A percentile compares a stretch with the other conserved stretches of the same genome.
phyloP scores from a whole-genome alignment of 1,140 invertebrate species.

The Sarcophaga bullata region DNA sequence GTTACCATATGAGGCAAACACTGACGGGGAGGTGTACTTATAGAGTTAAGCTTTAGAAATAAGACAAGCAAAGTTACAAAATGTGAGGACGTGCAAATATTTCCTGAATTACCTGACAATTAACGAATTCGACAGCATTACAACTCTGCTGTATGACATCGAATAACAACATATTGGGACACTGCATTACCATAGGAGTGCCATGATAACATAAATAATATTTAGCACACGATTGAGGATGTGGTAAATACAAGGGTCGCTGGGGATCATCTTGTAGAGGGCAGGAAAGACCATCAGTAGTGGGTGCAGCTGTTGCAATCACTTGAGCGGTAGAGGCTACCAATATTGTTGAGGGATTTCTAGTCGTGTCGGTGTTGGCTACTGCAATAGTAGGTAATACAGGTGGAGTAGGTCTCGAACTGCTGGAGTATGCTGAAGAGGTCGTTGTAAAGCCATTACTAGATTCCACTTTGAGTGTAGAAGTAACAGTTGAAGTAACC shows the following conservation, averaged over 20 bases:
- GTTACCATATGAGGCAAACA: conserved; percentile 54
- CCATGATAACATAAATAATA: conserved; percentile 61
- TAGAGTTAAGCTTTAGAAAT: neutral
- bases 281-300: conserved; percentile 41
- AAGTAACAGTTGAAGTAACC: neutral
- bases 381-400: no score
- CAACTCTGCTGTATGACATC: conserved; percentile 55
- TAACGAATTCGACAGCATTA: conserved; percentile 56
- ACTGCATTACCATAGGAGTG: conserved; percentile 51
- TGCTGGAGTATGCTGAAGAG: no score
- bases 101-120: conserved; percentile 53
- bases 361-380: no score
- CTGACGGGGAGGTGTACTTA: conserved; percentile 50
- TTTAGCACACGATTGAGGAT: conserved; percentile 56
- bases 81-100: neutral
- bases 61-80: no score
- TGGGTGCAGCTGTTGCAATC: no score
- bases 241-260: conserved; percentile 52
- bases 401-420: no score
- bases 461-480: neutral
- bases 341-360: no score
- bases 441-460: no score
- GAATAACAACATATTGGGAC: conserved; percentile 55
- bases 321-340: no score
- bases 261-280: conserved; percentile 51